Base-by-base conservation (phyloP, 1,140 invertebrate genomes). In the Pomacea maculata region DNA sequence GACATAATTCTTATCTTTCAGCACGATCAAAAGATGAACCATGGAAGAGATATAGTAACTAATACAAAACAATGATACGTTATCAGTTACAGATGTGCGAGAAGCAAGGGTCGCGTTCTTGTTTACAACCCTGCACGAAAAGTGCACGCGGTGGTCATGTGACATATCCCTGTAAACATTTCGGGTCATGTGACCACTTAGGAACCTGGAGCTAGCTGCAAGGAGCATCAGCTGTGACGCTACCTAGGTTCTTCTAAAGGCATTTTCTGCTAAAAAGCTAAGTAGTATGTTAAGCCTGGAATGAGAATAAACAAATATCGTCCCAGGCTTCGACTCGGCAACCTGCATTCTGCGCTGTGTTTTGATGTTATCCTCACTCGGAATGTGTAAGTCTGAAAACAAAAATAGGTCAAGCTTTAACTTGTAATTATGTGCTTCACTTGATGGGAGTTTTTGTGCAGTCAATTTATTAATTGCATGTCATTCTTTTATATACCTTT, bases 111-210 rank as follows among this genome's bases (percentile, higher is more conserved):
- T 67, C n/a, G 64, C 7, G 64, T 67, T 17, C n/a, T 17, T 67
- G 64, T 67, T 17, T 67, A 25, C n/a, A 25, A 19, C 17, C 68
- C 12, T 34, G 6, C n/a, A 34, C 12, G n/a, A n/a, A 29, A 12
- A 29, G 68, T 71, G 45, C 15, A 71, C 15, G 68, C 68, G 45
- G 15, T 25, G 10, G 71, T 72, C 71, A 72, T 72, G 71, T 72
- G 71, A 72, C 34, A 4, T 45, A 72, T 34, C 71, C 29, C 52
- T 72, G 71, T 72, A 72, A 72, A 72, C 71, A 72, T 72, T 45
- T 72, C 17, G 52, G 71, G 71, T 72, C 71, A 72, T 72, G 71
- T 72, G 71, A 72, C 34, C 17, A 11, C 25, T 6, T 14, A 12
- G 29, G 67, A 45, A 72, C 29, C 71, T 72, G 71, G 71, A 72